Percentiles rank a stretch among this genome's conserved stretches.
phyloP scores from a whole-genome alignment of 2,113 vertebrate species.

The Psettodes erumei region DNA sequence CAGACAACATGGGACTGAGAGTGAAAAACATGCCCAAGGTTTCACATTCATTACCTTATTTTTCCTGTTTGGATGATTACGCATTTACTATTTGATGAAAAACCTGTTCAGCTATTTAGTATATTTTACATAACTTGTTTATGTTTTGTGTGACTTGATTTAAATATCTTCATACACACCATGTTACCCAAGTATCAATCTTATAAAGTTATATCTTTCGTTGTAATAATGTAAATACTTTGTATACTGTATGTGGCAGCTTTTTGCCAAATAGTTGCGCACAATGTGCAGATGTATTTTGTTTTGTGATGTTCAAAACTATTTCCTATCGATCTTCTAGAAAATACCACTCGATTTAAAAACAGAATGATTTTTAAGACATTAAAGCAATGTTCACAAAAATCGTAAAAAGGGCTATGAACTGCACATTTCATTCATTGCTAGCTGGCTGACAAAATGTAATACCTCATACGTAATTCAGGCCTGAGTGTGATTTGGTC shows the following conservation, averaged over 20 bases:
- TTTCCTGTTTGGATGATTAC: constrained; percentile 8
- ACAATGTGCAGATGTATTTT: constrained; percentile 32
- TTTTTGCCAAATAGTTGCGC: constrained; percentile 45
- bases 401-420: constrained; percentile 2
- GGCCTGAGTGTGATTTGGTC: neutral
- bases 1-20: neutral
- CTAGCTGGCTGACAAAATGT: neutral
- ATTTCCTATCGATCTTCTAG: constrained; percentile 23
- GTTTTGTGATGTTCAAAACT: constrained; percentile 27
- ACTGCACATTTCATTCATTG: neutral
- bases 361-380: neutral
- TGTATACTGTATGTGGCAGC: constrained; percentile 7
- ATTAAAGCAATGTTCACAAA: constrained; percentile 30
- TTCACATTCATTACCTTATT: neutral
- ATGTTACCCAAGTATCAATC: constrained; percentile 14
- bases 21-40: neutral
- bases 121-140: constrained; percentile 22
- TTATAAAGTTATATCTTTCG: constrained; percentile 31
- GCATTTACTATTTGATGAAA: neutral
- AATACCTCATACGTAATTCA: neutral
- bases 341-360: constrained; percentile 5
- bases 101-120: neutral
- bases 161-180: constrained; percentile 20
- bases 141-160: constrained; percentile 40
- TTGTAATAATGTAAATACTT: constrained; percentile 53